phyloP scores from a whole-genome alignment of 2,113 vertebrate genomes.

The Alosa alosa region DNA sequence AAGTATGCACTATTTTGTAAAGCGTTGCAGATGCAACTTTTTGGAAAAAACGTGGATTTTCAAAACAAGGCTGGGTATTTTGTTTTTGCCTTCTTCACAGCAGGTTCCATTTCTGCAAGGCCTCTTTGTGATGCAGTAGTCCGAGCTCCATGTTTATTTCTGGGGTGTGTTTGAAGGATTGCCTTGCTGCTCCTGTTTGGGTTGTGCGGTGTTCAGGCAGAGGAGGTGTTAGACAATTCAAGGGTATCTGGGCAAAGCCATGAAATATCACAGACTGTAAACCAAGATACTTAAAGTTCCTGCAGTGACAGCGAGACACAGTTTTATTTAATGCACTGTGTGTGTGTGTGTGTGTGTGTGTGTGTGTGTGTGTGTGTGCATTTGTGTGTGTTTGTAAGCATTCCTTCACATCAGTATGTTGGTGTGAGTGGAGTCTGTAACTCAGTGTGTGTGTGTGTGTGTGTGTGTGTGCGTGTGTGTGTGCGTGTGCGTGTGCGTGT shows the following conservation, averaged over 20 bases:
- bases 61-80: background rate
- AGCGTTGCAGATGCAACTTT: constrained; percentile 1
- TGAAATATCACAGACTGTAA: constrained; percentile 24
- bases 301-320: constrained; percentile 5
- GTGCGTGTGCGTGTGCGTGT: background rate
- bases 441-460: background rate
- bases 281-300: constrained; percentile 18
- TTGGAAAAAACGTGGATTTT: background rate
- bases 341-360: constrained; percentile 9
- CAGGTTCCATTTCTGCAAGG: background rate
- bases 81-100: background rate
- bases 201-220: background rate
- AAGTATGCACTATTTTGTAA: background rate
- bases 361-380: background rate
- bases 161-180: background rate
- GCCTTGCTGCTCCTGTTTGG: background rate
- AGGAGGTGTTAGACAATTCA: background rate
- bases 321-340: background rate
- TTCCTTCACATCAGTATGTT: constrained; percentile 44
- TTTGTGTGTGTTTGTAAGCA: background rate
- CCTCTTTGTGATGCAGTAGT: background rate
- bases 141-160: background rate
- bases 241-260: constrained; percentile 6
- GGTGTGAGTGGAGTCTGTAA: background rate
- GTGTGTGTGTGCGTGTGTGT: background rate